phyloP scores from a whole-genome alignment of 2,888 invertebrate genomes.

The Allacma fusca region DNA sequence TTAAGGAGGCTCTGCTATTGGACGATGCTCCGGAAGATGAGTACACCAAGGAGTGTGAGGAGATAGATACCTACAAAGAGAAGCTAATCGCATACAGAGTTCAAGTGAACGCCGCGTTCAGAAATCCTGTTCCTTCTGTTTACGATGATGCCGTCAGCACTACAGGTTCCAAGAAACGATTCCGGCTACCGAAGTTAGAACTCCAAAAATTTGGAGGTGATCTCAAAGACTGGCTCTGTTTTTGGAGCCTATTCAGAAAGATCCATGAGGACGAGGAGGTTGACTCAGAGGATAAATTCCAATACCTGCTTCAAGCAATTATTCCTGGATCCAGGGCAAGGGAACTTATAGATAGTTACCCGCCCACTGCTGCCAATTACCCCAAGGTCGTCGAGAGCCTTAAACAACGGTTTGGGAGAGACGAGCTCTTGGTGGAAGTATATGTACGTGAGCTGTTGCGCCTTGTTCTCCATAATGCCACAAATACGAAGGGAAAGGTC shows the following conservation, averaged over 20 bases:
- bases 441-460: constrained; percentile 39
- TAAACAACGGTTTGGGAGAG: constrained; percentile 31
- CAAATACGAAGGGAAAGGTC: constrained; percentile 41
- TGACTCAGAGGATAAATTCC: constrained; percentile 36
- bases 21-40: background rate
- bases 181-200: constrained; percentile 4
- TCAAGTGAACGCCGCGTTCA: background rate
- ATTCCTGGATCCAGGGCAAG: constrained; percentile 11
- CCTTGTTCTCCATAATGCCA: constrained; percentile 12
- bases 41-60: background rate
- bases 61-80: background rate
- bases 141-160: background rate
- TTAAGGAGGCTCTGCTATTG: background rate
- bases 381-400: constrained; percentile 34
- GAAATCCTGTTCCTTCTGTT: too few species aligned
- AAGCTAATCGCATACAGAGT: background rate
- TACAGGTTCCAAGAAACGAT: background rate
- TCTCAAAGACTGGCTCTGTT: constrained; percentile 22
- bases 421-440: constrained; percentile 30
- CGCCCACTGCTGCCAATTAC: constrained; percentile 35
- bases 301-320: constrained; percentile 35
- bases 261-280: constrained; percentile 38
- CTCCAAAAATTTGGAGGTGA: constrained; percentile 25
- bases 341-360: constrained; percentile 32
- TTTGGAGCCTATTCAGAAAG: too few species aligned